These are phyloP conservation scores for Potamilus streckersoni DNA, from an alignment of 1,140 invertebrate species.

Conservation along the genomic window DNA sequence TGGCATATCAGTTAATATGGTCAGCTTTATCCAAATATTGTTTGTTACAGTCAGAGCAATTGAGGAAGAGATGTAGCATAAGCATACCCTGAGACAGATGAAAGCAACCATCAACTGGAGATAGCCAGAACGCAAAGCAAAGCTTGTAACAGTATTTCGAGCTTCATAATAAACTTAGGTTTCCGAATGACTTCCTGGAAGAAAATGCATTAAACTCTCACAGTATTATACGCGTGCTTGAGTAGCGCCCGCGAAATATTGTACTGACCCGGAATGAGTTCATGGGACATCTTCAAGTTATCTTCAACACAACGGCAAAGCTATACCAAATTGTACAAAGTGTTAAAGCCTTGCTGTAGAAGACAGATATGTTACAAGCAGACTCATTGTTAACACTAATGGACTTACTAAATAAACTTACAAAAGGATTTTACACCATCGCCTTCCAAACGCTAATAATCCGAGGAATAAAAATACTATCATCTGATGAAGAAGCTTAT, in stretches of 20 bases:
- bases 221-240: constrained; percentile 12
- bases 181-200: constrained; percentile 2
- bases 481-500: no score
- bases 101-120: constrained; percentile 5
- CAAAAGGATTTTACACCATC: no score
- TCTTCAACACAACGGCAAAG: constrained; percentile 22
- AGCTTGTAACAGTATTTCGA: constrained; percentile 2
- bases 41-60: background rate
- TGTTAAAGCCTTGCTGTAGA: constrained; percentile 6
- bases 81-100: constrained; percentile 2
- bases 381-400: no score
- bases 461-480: no score
- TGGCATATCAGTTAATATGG: constrained; percentile 22
- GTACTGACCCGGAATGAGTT: constrained; percentile 19
- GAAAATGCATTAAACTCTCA: background rate
- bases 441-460: no score
- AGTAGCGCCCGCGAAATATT: constrained; percentile 1
- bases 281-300: constrained; percentile 8
- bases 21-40: background rate
- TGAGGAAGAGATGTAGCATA: background rate
- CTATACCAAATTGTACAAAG: constrained; percentile 13
- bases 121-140: constrained; percentile 11
- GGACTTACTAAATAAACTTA: no score
- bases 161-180: constrained; percentile 4
- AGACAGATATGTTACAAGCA: background rate